Evolutionary conservation across 1,140 invertebrate genomes (phyloP), one percentile per base, ranked within the genome.

Genomic region (Diorhabda elongata): DNA sequence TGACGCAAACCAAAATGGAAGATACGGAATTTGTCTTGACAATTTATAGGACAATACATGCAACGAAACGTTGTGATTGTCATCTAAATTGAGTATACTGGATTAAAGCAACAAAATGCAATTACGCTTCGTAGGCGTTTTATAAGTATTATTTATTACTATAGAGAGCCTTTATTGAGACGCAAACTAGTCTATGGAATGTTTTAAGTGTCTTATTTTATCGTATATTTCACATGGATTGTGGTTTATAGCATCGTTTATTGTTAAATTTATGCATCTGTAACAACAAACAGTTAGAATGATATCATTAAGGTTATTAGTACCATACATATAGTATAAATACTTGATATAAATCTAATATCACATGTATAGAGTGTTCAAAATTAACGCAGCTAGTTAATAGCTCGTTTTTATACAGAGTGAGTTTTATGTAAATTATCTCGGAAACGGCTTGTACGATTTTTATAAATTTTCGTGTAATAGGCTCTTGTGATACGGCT

Each of bases 101-200:
- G 47, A 52, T 52, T 52, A 8, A 8, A 52, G 47, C 47, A 52
- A 52, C 47, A 52, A 52, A 6, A 52, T 52, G 47, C 6, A 52
- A 52, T 52, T 52, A 52, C n/a, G n/a, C 47, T 52, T 52, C 47
- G 47, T 52, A 52, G 47, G 47, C 47, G 47, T 52, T 52, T 52
- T 52, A 52, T 52, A 52, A 52, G 47, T 52, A 52, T 52, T 52
- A 52, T 52, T 52, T 52, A 52, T 52, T 4, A n/a, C 6, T 52
- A 26, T 26, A 8, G n/a, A 6, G n/a, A 52, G 47, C 6, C 47
- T 52, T 52, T 52, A 52, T 52, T 52, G 47, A 52, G 47, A 3
- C 47, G 47, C 6, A 3, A 52, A 52, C 47, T 52, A 52, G 6
- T 52, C 26, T 26, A 26, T 26, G 26, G 1, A 26, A 26, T 26